Evolutionary conservation across 2,797 vertebrate genomes (phyloP), one percentile per base, ranked within the genome.

Genomic region (Sphenopsis melanotis): DNA sequence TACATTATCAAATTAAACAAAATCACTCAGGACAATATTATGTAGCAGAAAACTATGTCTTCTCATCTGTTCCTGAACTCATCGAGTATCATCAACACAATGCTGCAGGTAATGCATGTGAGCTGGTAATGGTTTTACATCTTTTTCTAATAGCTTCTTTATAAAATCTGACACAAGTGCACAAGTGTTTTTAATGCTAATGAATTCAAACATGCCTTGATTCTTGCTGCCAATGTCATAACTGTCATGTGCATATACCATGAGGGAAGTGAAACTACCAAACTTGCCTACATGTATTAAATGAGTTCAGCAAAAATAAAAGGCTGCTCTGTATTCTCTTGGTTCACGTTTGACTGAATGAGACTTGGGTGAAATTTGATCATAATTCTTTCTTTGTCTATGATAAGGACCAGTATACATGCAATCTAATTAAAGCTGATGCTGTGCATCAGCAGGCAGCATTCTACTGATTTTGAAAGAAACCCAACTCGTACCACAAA

Each of bases 81-180:
- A 98, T 99, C 4, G 85, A 97, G 49, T 99, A 99, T 95, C 99
- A 99, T 71, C 98, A 98, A 75, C 98, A 99, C 97, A 99, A 99
- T 7, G 98, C 98, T 15, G 99, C 98, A 84, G 99, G 98, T 99
- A 96, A 96, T 59, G 29, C 15, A 37, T 13, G 7, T 12, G 46
- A 77, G 34, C 17, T 66, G 41, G 11, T 39, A 42, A 64, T 0
- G 2, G 11, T 61, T 86, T 81, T 75, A 29, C 20, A 34, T 49
- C 3, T 81, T 91, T 47, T 29, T 89, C 39, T 74, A 64, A 46
- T 52, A 22, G 2, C 87, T 78, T 12, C 15, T 14, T 83, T 64
- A 49, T 36, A 21, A 77, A 89, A 88, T 85, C 19, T 87, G 15
- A 36, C 5, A 52, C 1, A 37, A 12, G 5, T 17, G 66, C 5